Evolutionary conservation across 2,113 vertebrate genomes (phyloP), one percentile per base, ranked within the genome.

Genomic region (western clawed frog (Xenopus tropicalis)): DNA sequence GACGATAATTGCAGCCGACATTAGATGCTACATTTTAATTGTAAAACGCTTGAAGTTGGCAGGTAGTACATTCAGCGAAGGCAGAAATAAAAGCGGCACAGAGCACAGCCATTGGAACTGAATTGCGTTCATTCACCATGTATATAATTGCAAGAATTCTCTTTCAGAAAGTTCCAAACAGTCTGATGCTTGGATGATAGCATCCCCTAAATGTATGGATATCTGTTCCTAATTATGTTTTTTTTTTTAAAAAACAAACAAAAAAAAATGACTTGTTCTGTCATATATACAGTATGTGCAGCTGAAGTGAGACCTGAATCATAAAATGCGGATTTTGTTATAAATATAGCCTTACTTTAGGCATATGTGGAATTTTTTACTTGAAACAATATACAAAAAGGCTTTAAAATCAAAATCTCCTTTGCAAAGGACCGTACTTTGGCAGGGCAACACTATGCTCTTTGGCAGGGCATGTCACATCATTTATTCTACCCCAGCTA

Each of bases 211-310:
- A 61, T 23, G 52, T 22, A n/a, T n/a, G n/a, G n/a, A 69, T 69
- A 69, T 69, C 72, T 74, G 65, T 25, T 74, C 57, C 57, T 69
- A 68, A 74, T 74, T 74, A 62, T 74, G 21, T 44, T 69, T 62
- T n/a, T n/a, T n/a, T n/a, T n/a, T n/a, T n/a, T n/a, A n/a, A n/a
- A n/a, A n/a, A n/a, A n/a, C n/a, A 52, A 52, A 59, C 43, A 24
- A 11, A 68, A 11, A 68, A 74, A 52, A 42, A 58, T 74, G 37
- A 52, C 29, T 74, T 54, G 48, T 62, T 25, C 65, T 52, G 43
- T 54, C 16, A 42, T 61, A 52, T 59, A 43, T 62, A 9, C 72
- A 62, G 14, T 74, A 65, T 68, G 68, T 74, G 61, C 61, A 61
- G 72, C 42, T 42, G 54, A 61, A 44, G 12, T 19, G 46, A 42